Percentiles rank a stretch among this genome's conserved stretches.
Evolutionary conservation across 2,797 vertebrate genomes (phyloP).

Genomic region (Aratinga solstitialis): DNA sequence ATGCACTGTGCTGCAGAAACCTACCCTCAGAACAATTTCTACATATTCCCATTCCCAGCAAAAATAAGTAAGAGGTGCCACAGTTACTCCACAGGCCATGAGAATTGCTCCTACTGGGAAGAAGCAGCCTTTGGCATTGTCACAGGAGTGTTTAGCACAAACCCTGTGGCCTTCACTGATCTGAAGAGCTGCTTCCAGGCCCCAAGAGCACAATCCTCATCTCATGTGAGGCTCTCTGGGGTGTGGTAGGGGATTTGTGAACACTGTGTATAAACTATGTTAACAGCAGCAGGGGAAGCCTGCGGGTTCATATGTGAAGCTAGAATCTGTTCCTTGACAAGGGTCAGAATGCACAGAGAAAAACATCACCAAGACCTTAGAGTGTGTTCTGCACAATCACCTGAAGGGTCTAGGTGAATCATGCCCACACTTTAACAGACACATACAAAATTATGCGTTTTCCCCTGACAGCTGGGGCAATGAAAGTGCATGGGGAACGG

Average conservation of each 20-base stretch:
- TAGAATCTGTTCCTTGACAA: background rate
- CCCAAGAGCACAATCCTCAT: accelerated
- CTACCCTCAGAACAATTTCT: background rate
- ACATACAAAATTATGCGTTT: background rate
- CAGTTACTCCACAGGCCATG: background rate
- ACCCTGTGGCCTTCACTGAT: background rate
- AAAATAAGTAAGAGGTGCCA: background rate
- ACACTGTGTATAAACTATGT: accelerated
- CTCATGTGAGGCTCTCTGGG: background rate
- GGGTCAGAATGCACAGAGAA: background rate
- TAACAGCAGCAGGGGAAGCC: background rate
- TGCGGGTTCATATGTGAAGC: background rate
- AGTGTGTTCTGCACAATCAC: background rate
- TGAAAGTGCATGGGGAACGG: background rate
- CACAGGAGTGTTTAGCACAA: background rate
- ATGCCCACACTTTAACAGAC: background rate
- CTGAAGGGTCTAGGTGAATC: background rate
- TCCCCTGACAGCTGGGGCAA: background rate
- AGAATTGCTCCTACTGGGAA: background rate
- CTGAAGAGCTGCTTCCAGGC: background rate
- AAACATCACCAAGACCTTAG: background rate
- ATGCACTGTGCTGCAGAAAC: background rate
- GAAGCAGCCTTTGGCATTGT: background rate
- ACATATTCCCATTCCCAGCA: background rate
- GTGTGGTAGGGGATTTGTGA: background rate